Base-by-base conservation (phyloP, 2,888 invertebrate species). In the Orthosia incerta region DNA sequence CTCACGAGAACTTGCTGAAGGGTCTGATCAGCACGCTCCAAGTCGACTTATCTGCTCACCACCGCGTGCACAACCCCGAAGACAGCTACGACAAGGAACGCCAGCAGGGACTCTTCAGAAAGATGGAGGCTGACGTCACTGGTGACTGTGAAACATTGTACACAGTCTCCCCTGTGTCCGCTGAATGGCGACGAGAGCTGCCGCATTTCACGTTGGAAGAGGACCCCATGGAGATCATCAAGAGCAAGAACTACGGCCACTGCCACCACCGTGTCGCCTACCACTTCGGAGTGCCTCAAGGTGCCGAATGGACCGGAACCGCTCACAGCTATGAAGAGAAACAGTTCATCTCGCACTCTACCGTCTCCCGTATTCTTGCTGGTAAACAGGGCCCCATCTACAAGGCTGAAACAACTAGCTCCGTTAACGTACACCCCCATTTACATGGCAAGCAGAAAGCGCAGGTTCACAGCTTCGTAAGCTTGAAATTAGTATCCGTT, bases 71-170 rank as follows among this genome's bases (percentile, higher is more conserved):
- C 60, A 96, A 94, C 82, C 89, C 93, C 31, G 92, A 95, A 77
- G 96, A 97, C 85, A 92, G 91, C 75, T 97, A 94, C 64, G 94
- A 97, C 63, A 92, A 92, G 71, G 90, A 95, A 73, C 91, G 93
- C 20, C 91, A 96, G 45, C 97, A 96, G 84, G 97, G 97, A 7
- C 94, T 97, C 64, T 98, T 97, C 94, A 97, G 96, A 84, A 97
- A 97, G 80, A 97, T 98, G 97, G 98, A 98, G 93, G 97, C 97
- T 83, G 97, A 98, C 53, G 97, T 98, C 31, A 97, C 97, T 62
- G 98, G 98, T 63, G 97, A 97, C 90, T 97, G 97, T 84, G 97
- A 98, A 87, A 97, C 97, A n/a, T 88, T 97, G n/a, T 98, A 98
- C 92, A 97, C 97, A 62, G 96, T 98, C 59, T 96, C 97, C 16